Conservation (phyloP, 2,797 vertebrate genomes). For the Novumbra hubbsi region DNA sequence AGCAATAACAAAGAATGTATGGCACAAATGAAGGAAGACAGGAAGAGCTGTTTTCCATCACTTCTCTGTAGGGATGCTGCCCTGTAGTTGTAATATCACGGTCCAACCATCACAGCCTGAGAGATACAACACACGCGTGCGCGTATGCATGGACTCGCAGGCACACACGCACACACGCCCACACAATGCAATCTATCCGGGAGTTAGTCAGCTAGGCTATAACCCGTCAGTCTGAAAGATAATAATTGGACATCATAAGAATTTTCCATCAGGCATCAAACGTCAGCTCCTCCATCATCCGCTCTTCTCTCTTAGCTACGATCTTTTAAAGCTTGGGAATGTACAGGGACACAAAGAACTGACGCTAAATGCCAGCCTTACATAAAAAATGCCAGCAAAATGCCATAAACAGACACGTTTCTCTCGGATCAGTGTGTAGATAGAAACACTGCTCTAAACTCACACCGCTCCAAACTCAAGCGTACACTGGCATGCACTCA, state of each 20-base stretch:
- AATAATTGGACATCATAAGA: neutral
- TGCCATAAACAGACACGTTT: slow-evolving; percentile 40
- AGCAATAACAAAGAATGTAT: slow-evolving; percentile 50
- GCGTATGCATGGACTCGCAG: neutral
- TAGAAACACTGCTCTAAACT: neutral
- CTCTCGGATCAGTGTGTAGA: slow-evolving; percentile 29
- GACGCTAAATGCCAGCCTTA: slow-evolving; percentile 34
- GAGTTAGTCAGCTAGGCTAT: neutral
- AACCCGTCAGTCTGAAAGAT: neutral
- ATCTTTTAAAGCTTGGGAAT: slow-evolving; percentile 25
- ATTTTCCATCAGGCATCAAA: slow-evolving; percentile 27
- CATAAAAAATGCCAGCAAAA: slow-evolving; percentile 53
- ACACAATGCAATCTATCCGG: neutral
- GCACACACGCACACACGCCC: neutral
- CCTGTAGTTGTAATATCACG: slow-evolving; percentile 32
- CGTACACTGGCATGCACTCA: neutral
- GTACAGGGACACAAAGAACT: slow-evolving; percentile 16
- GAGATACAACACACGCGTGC: neutral
- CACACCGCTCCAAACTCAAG: neutral
- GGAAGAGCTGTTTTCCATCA: slow-evolving; percentile 12
- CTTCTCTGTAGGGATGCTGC: slow-evolving; percentile 38
- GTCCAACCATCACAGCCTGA: neutral
- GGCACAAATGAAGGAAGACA: slow-evolving; percentile 33
- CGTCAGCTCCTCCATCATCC: slow-evolving; percentile 24
- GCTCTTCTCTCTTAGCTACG: slow-evolving; percentile 5